Base-by-base conservation (phyloP, 2,797 vertebrate species). In the Danio tinwini region DNA sequence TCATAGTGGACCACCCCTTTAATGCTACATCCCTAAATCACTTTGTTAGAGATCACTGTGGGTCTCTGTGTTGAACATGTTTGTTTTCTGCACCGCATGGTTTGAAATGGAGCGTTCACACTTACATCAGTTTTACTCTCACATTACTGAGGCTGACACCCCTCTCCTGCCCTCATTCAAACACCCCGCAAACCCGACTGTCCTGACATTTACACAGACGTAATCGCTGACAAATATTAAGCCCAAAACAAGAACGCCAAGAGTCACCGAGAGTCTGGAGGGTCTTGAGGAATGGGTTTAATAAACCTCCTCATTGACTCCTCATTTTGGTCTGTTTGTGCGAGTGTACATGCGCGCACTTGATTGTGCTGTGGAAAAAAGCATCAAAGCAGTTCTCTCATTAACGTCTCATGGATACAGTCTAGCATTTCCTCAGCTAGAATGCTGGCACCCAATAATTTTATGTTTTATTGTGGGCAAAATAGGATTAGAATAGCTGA, bases 401-500 rank as follows among this genome's bases (percentile, higher is more conserved):
- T 62, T 76, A 70, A 70, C 47, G 21, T 61, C 61, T 56, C 40
- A 64, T 47, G 55, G 17, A 44, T 55, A 47, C 17, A 72, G 78
- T 52, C 64, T 44, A 63, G 58, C 42, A 49, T 63, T 50, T 63
- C 14, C 29, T 74, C 62, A 58, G 17, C 55, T 64, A 61, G 47
- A 72, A 71, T 71, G 19, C 50, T 59, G 62, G 40, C 68, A 78
- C 68, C 11, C 53, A 55, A 55, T 58, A 69, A 80, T 80, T 74
- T 76, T 78, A 52, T 52, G 61, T 55, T 37, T 56, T 76, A 62
- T 73, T 75, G 47, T 67, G 71, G 64, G 50, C 40, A 39, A 75
- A 78, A 81, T 39, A 37, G 64, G 65, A 78, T 83, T 81, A 83
- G 47, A 19, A 45, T 71, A 49, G 64, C 19, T 71, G 21, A 83